These are phyloP conservation scores for Eumacrocentrus americanus DNA, from an alignment of 2,888 invertebrate genomes.

Conservation along the genomic window DNA sequence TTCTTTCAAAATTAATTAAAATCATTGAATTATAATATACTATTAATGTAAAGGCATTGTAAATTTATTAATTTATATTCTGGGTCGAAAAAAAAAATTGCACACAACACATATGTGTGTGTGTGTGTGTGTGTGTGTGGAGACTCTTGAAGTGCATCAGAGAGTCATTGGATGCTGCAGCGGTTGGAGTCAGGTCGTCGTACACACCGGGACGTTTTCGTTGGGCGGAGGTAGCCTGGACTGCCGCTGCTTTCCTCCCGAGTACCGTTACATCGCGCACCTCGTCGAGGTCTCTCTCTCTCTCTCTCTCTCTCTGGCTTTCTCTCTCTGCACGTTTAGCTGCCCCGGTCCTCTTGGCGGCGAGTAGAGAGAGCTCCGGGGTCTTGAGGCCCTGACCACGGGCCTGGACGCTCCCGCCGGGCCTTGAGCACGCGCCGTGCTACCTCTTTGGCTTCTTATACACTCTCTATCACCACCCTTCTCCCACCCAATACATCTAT, in stretches of 20 bases:
- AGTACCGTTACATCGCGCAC: conserved; percentile 39
- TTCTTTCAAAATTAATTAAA: too few relatives aligned
- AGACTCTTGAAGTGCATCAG: too few relatives aligned
- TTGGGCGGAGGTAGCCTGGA: conserved; percentile 38
- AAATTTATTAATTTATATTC: too few relatives aligned
- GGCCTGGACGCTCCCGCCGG: conserved; percentile 41
- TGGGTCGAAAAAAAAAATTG: too few relatives aligned
- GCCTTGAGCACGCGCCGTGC: conserved; percentile 42
- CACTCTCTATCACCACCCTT: background rate
- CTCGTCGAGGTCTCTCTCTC: too few relatives aligned
- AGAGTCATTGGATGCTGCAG: background rate
- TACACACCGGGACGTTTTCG: conserved; percentile 25
- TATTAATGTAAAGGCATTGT: too few relatives aligned
- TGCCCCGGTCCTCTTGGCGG: background rate
- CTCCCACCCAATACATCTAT: too few relatives aligned
- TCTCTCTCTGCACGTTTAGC: conserved; percentile 12
- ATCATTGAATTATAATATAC: too few relatives aligned
- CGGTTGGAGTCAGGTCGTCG: background rate
- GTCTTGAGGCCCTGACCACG: conserved; percentile 35
- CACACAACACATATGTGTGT: too few relatives aligned
- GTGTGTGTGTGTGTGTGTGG: too few relatives aligned
- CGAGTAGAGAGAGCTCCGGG: conserved; percentile 31
- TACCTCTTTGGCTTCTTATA: conserved; percentile 20
- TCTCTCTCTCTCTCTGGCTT: conserved; percentile 22
- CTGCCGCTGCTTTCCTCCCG: conserved; percentile 39